These are phyloP conservation scores for Pluvianellus socialis DNA, from an alignment of 2,113 vertebrate genomes.

Conservation along the genomic window DNA sequence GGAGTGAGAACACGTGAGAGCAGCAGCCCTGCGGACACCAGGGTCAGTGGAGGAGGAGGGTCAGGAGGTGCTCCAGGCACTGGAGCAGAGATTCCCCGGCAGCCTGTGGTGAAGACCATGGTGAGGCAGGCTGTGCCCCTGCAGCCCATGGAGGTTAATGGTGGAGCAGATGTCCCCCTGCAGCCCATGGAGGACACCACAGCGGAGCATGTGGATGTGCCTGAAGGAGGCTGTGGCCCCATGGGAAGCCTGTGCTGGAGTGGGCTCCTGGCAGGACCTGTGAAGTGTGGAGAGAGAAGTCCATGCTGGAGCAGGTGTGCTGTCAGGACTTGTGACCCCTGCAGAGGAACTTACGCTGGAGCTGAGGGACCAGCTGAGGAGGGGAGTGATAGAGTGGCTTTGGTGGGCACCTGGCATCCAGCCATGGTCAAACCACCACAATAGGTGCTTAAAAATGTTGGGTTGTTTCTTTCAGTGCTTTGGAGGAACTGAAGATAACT, in stretches of 20 bases:
- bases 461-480: neutral
- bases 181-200: neutral
- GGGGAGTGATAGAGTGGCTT: neutral
- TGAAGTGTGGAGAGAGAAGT: neutral
- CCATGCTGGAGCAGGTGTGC: neutral
- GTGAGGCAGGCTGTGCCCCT: neutral
- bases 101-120: neutral
- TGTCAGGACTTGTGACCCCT: no score
- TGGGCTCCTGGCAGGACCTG: neutral
- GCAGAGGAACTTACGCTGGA: neutral
- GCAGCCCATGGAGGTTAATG: neutral
- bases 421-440: neutral
- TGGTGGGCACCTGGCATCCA: no score
- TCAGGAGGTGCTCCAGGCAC: neutral
- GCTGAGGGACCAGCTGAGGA: neutral
- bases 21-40: neutral
- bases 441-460: neutral
- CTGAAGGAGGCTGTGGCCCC: neutral
- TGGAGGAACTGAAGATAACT: neutral
- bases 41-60: neutral
- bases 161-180: neutral
- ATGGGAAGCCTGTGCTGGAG: neutral
- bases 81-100: neutral
- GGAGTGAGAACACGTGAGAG: neutral
- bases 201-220: neutral